Base-by-base conservation (phyloP, 1,140 invertebrate species). In the Sinonovacula constricta region DNA sequence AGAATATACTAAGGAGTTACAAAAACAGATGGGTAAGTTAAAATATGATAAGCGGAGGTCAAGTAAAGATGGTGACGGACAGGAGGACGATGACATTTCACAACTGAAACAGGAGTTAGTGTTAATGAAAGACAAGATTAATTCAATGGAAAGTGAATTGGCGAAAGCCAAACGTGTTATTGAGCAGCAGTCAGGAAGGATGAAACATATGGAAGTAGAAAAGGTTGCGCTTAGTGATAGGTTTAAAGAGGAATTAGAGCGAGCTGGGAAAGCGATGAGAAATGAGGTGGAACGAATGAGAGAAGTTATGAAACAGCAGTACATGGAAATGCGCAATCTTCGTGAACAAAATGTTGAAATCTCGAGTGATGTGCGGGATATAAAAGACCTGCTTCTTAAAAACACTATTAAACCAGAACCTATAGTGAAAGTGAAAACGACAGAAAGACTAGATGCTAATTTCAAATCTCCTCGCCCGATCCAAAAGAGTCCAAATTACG, bases 231-330 rank as follows among this genome's bases (percentile, higher is more conserved):
- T 86, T 57, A 81, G 79, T 31, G 56, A 53, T 18, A 82, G 79
- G 57, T 86, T 88, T 59, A 80, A 67, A 54, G 83, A 86, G 22
- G 85, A 88, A 31, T 72, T 88, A 30, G 85, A 88, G 34, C 81
- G 85, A 54, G 87, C 85, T 4, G 77, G 85, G 12, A 79, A 81
- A 62, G 81, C 84, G 2, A 87, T 88, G 87, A 63, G 84, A 34
- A 80, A 81, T n/a, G 87, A 88, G 66, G 87, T 88, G 2, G 87
- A 88, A 59, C 68, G 87, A 31, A 88, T 86, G 84, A 70, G 87
- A 53, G 85, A 88, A 63, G 87, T 86, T 28, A 88, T 88, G 86
- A 82, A 83, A 57, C 83, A 85, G 66, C 86, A 88, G 60, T 86
- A 86, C 53, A 81, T 85, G 51, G 86, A 88, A 67, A 86, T 88